These are phyloP conservation scores for Lamprologus sp. DNA, from an alignment of 2,113 vertebrate genomes.

Conservation along the genomic window DNA sequence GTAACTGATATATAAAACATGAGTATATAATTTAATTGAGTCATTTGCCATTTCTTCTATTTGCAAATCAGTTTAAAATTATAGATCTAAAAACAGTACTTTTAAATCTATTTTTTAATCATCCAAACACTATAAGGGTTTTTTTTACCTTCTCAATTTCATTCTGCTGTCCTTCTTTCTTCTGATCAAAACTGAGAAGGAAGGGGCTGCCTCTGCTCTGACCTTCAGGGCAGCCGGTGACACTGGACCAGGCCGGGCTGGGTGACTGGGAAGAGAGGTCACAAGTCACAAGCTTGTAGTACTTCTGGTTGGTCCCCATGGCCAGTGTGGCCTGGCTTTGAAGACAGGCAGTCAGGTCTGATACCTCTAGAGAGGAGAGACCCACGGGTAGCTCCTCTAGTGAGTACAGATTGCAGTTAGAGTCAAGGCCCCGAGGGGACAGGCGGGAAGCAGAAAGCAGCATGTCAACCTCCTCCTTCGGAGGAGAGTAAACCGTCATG, in stretches of 20 bases:
- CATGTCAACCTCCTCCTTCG: constrained; percentile 19
- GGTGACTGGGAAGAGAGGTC: constrained; percentile 92
- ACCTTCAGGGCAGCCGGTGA: constrained; percentile 82
- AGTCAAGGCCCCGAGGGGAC: constrained; percentile 80
- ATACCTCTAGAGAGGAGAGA: constrained; percentile 66
- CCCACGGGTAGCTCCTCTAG: constrained; percentile 69
- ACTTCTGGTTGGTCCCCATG: constrained; percentile 88
- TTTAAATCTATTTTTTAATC: not conserved
- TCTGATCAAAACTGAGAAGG: constrained; percentile 72
- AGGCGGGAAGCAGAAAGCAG: constrained; percentile 66
- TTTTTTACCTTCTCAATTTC: constrained; percentile 29
- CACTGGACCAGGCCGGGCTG: constrained; percentile 82
- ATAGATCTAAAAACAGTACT: not conserved
- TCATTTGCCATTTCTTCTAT: not conserved
- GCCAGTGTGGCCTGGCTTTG: constrained; percentile 82
- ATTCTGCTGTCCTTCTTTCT: constrained; percentile 16
- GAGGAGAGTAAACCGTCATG: constrained; percentile 6
- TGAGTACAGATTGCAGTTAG: constrained; percentile 87
- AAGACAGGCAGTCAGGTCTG: constrained; percentile 83
- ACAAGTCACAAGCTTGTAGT: constrained; percentile 93
- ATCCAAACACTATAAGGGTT: not conserved
- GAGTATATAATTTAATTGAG: not conserved
- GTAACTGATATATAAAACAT: not conserved
- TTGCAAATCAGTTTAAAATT: not conserved
- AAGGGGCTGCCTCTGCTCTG: constrained; percentile 72